Base-by-base conservation (phyloP, 2,113 vertebrate genomes). In the Gadus chalcogrammus region DNA sequence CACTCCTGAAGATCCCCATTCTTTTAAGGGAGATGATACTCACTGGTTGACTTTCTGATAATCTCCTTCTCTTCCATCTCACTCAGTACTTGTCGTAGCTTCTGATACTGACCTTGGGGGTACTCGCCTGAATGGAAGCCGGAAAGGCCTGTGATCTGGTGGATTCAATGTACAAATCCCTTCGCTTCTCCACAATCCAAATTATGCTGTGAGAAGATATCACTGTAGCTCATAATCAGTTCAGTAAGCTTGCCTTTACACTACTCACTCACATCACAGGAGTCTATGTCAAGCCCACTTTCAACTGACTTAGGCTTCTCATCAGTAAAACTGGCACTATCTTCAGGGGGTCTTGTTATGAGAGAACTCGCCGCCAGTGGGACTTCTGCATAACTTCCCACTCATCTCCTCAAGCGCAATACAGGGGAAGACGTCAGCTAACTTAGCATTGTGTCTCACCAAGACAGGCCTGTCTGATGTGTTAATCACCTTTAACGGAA, bases 371-470 rank as follows among this genome's bases (percentile, higher is more conserved):
- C 16, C 17, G 55, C 6, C 62, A 64, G 16, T 38, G 52, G 20
- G 8, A 22, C 16, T 27, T 12, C 8, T 20, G 24, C 5, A 3
- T 15, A 15, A 3, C 12, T 15, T 5, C 48, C 17, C 53, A 53
- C 31, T 35, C 20, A 71, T n/a, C 3, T 75, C 77, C 8, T 82
- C 67, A 27, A 74, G 48, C 2, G 75, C 71, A 4, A 81, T 24
- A 61, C 76, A 81, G 59, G 53, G 17, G 20, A 48, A 68, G 5
- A 81, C n/a, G 24, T 81, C 76, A 9, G 76, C 72, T 11, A 81
- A 9, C 38, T 79, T 81, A 1, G 65, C 66, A 69, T 79, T 81
- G 4, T 61, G 16, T 66, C 72, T 71, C 0, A 77, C n/a, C 24
- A 65, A 18, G 11, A 78, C 72, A 27, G 68, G 59, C 35, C 28